Conservation (phyloP, 2,113 vertebrate species). For the Spea bombifrons region DNA sequence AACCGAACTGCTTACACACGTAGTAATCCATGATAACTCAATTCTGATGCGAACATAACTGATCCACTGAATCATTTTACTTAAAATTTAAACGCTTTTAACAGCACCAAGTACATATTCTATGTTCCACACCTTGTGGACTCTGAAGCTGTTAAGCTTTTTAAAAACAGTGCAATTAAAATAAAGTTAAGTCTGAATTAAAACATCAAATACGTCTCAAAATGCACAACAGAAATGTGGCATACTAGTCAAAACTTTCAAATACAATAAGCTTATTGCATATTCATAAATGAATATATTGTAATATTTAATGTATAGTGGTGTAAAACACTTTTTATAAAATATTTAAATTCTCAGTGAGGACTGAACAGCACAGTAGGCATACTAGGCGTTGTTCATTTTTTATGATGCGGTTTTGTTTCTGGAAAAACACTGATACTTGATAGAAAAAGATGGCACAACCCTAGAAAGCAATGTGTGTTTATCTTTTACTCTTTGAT, state of each 20-base stretch:
- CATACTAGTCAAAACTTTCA: constrained; percentile 63
- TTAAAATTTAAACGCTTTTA: constrained; percentile 41
- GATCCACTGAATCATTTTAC: constrained; percentile 46
- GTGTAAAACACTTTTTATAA: constrained; percentile 69
- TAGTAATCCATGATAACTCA: constrained; percentile 61
- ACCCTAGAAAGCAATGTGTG: constrained; percentile 64
- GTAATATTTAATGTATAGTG: constrained; percentile 68
- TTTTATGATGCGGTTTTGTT: constrained; percentile 59
- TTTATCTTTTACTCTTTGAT: constrained; percentile 77
- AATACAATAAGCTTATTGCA: constrained; percentile 71
- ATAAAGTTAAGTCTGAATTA: constrained; percentile 65
- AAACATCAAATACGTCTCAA: constrained; percentile 66
- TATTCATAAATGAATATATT: constrained; percentile 74
- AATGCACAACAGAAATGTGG: constrained; percentile 55
- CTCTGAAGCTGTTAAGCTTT: constrained; percentile 59
- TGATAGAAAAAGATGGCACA: constrained; percentile 69
- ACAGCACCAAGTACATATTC: constrained; percentile 17
- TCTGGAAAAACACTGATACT: constrained; percentile 65
- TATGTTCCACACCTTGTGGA: constrained; percentile 45
- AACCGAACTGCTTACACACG: constrained; percentile 57
- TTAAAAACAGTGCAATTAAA: constrained; percentile 72
- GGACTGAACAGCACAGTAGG: constrained; percentile 62
- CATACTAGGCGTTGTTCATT: constrained; percentile 54
- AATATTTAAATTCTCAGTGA: constrained; percentile 63
- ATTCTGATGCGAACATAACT: constrained; percentile 59